Base-by-base conservation (phyloP, 2,888 invertebrate genomes). In the Euspilapteryx auroguttella region DNA sequence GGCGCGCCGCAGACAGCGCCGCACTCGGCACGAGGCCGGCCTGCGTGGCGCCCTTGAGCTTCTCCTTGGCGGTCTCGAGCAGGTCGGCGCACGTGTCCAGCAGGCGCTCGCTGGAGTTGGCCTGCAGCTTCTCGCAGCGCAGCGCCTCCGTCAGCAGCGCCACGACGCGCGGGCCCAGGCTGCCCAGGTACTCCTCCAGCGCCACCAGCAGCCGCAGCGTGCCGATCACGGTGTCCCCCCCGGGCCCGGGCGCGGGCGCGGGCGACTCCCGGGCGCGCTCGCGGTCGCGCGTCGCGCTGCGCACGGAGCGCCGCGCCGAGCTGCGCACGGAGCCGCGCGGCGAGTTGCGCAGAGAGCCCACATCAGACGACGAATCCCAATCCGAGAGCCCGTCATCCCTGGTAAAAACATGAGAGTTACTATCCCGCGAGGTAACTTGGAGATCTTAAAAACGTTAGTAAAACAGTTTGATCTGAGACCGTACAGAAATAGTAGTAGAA, bases 51-150 rank as follows among this genome's bases (percentile, higher is more conserved):
- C 89, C 89, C 55, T 88, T 89, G 25, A 93, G 64, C 56, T 92
- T 92, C 56, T 92, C 92, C 46, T 90, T 91, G 0, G 87, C 85
- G 0, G 90, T 90, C 64, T 92, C 91, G 36, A 93, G 82, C 37
- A 91, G 69, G 29, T 86, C 83, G 22, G 83, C 76, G 28, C 90
- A 89, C 34, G 85, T 85, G 28, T 81, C 79, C 1, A 91, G 58
- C 22, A 92, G 51, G 32, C 85, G 82, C 38, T 89, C 88, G 0
- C 89, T 85, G 2, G 88, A 86, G 55, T 89, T 88, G 0, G 86
- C 80, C 38, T 78, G 79, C 2, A 62, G 77, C 61, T 89, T 90
- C 46, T 91, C 90, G 62, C 90, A 80, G 21, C 83, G 86, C 25
- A 91, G 55, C 0, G 90, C 90, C 33, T 85, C 83, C 0, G 85